Evolutionary conservation across 2,888 invertebrate species (phyloP).

Genomic region (Dendrolimus pini): DNA sequence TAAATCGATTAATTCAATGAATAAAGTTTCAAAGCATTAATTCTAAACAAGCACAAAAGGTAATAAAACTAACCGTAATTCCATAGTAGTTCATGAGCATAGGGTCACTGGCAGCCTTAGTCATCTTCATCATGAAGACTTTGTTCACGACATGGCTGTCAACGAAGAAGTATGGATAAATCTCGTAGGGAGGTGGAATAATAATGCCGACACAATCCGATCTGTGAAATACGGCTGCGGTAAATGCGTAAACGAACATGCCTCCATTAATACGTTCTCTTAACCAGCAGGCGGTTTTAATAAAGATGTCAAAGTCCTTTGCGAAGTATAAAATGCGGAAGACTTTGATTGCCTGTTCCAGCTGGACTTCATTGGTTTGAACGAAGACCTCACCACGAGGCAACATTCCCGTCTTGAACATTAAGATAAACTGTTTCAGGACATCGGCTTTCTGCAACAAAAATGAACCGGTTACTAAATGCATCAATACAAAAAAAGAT

Average conservation of each 20-base stretch:
- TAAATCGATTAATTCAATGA: no score
- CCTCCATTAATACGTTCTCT: slow-evolving; percentile 83
- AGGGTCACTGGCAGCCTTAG: slow-evolving; percentile 74
- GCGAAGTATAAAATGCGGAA: slow-evolving; percentile 81
- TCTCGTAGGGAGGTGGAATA: slow-evolving; percentile 85
- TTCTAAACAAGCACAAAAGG: no score
- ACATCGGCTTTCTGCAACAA: slow-evolving; percentile 68
- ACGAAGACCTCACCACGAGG: slow-evolving; percentile 79
- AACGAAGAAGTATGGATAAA: slow-evolving; percentile 86
- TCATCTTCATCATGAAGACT: slow-evolving; percentile 79
- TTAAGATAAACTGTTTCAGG: slow-evolving; percentile 75
- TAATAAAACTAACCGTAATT: slow-evolving; percentile 34
- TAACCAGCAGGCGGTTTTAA: slow-evolving; percentile 81
- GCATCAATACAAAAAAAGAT: no score
- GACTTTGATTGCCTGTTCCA: slow-evolving; percentile 78
- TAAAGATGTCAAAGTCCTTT: slow-evolving; percentile 82
- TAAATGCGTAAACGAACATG: slow-evolving; percentile 83
- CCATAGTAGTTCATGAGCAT: slow-evolving; percentile 70
- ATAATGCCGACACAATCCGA: slow-evolving; percentile 80
- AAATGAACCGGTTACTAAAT: neutral
- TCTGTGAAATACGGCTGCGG: slow-evolving; percentile 81
- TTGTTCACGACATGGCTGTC: slow-evolving; percentile 82
- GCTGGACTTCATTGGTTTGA: slow-evolving; percentile 76
- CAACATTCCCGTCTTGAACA: slow-evolving; percentile 75
- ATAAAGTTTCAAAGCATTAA: no score